Percentiles rank a stretch among this genome's conserved stretches.
Conservation (phyloP, 2,797 vertebrate species). For the Tiaroga cobitis region DNA sequence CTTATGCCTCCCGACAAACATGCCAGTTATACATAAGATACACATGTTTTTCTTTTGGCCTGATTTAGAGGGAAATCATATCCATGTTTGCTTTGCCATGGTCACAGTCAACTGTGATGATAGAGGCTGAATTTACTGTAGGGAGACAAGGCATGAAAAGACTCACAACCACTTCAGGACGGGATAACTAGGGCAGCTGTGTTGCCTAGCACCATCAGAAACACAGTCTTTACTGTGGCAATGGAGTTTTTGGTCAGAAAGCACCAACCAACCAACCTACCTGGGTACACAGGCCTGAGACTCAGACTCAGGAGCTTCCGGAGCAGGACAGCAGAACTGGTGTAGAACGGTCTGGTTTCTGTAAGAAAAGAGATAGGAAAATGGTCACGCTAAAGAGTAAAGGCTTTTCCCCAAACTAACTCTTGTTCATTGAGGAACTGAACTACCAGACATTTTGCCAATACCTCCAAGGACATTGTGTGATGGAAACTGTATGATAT, state of each 20-base stretch:
- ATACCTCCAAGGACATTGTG: not conserved
- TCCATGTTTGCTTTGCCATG: not conserved
- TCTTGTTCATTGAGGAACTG: not conserved
- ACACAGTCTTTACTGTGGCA: constrained; percentile 43
- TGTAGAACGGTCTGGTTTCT: constrained; percentile 98
- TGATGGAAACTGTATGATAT: not conserved
- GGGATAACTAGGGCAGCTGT: constrained; percentile 69
- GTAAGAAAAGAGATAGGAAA: constrained; percentile 45
- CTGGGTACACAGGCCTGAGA: constrained; percentile 84
- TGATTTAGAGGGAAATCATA: constrained; percentile 22
- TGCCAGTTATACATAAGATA: constrained; percentile 2
- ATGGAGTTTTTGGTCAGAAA: constrained; percentile 22
- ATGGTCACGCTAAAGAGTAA: not conserved
- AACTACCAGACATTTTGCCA: not conserved
- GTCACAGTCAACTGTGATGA: not conserved
- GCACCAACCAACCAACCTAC: constrained; percentile 70
- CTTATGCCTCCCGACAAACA: not conserved
- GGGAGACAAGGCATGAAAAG: constrained; percentile 56
- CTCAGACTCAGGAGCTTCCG: constrained; percentile 89
- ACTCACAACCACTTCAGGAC: constrained; percentile 77
- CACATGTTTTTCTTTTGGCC: not conserved
- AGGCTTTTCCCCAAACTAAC: not conserved
- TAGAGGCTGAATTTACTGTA: not conserved
- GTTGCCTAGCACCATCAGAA: constrained; percentile 66
- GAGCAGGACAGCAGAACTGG: constrained; percentile 98